phyloP scores from a whole-genome alignment of 2,888 invertebrate species.

The Phasia obesa region DNA sequence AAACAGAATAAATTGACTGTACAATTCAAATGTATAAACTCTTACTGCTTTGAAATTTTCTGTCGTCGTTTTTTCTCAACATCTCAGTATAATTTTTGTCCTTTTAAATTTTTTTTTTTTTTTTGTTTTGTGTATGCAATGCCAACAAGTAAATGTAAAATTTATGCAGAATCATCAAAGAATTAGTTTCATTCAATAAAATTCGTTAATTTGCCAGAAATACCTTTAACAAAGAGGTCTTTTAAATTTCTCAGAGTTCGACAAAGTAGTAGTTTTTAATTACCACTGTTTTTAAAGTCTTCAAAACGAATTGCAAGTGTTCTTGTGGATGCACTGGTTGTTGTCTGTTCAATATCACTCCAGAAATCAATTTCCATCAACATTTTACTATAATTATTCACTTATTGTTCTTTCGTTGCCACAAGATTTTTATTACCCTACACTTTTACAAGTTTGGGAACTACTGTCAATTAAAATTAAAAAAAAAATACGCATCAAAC shows the following conservation, averaged over 20 bases:
- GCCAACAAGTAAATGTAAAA: conserved; percentile 51
- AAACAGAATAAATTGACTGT: neutral
- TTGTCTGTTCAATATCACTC: too few species aligned
- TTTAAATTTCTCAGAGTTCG: neutral
- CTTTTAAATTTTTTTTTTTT: conserved; percentile 1
- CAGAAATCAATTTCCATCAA: too few species aligned
- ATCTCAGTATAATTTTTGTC: conserved; percentile 2
- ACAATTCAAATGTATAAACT: neutral
- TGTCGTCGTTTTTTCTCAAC: too few species aligned
- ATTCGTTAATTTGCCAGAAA: conserved; percentile 72
- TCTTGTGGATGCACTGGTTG: too few species aligned
- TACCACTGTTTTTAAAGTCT: neutral
- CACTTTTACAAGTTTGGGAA: conserved; percentile 28
- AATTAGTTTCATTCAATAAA: conserved; percentile 65
- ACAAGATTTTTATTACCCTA: neutral
- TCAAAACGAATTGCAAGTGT: too few species aligned
- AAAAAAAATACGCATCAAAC: neutral
- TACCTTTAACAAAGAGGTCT: conserved; percentile 23
- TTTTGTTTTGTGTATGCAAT: conserved; percentile 15
- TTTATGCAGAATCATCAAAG: conserved; percentile 60
- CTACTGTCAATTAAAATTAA: conserved; percentile 63
- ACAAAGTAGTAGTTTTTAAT: neutral
- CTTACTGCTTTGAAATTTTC: neutral
- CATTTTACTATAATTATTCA: too few species aligned
- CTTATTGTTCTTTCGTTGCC: too few species aligned